Conservation (phyloP, 2,113 vertebrate genomes). For the Chaenogobius annularis region DNA sequence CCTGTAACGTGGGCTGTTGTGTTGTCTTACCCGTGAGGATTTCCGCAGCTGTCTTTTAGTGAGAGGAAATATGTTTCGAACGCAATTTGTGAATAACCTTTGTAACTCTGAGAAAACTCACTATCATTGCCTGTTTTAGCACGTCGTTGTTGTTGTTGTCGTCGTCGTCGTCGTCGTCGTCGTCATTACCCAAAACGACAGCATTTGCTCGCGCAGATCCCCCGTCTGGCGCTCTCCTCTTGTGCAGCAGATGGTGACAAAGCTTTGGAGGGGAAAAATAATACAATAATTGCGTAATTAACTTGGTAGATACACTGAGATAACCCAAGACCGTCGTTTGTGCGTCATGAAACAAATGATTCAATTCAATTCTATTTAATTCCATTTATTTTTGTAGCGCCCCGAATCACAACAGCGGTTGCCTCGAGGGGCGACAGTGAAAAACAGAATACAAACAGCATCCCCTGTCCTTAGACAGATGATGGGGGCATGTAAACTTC, state of each 20-base stretch:
- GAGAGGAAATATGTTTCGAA: background rate
- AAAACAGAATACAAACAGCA: no score
- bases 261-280: slow-evolving; percentile 27
- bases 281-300: background rate
- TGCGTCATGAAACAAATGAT: background rate
- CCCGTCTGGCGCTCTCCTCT: background rate
- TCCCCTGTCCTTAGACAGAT: no score
- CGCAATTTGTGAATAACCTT: background rate
- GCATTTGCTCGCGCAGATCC: background rate
- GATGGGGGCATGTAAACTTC: no score
- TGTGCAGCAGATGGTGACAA: slow-evolving; percentile 63
- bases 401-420: no score
- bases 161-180: no score
- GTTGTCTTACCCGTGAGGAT: background rate
- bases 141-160: background rate
- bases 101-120: background rate
- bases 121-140: background rate
- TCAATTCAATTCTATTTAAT: no score
- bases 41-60: background rate
- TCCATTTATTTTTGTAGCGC: no score
- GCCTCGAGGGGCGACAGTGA: no score
- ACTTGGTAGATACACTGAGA: background rate
- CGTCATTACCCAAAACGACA: background rate
- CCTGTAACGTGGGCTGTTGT: no score
- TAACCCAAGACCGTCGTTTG: background rate